Conservation (phyloP, 1,140 invertebrate species). For the Cotesia typhae region DNA sequence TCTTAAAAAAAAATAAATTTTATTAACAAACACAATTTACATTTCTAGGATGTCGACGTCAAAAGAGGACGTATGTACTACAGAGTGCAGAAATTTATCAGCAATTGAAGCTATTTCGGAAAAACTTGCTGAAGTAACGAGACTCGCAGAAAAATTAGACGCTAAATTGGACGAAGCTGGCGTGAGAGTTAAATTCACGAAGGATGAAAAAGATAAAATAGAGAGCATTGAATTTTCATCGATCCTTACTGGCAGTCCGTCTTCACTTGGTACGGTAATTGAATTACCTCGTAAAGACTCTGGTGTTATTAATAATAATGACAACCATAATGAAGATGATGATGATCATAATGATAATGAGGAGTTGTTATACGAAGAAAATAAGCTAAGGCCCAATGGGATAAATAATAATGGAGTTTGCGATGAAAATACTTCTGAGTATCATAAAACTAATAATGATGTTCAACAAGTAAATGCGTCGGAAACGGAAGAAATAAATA, state of each 20-base stretch:
- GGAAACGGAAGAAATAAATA: constrained; percentile 68
- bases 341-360: no score
- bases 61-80: constrained; percentile 37
- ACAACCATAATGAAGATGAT: not conserved
- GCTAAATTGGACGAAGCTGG: constrained; percentile 67
- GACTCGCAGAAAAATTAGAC: constrained; percentile 74
- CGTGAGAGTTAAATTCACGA: constrained; percentile 49
- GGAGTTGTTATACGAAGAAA: no score
- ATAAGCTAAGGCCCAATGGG: no score
- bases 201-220: constrained; percentile 20
- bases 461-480: constrained; percentile 35
- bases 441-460: constrained; percentile 36
- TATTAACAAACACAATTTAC: not conserved
- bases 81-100: constrained; percentile 65
- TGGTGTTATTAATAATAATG: no score
- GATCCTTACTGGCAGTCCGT: not conserved
- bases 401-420: no score
- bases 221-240: not conserved
- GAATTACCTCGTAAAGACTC: no score
- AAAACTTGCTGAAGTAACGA: constrained; percentile 72
- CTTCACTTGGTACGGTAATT: not conserved
- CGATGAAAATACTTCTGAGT: constrained; percentile 25
- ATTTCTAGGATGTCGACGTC: constrained; percentile 54
- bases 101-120: constrained; percentile 74
- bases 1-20: no score